Evolutionary conservation across 1,140 invertebrate species (phyloP), one percentile per base, ranked within the genome.

Genomic region (Plodia interpunctella): DNA sequence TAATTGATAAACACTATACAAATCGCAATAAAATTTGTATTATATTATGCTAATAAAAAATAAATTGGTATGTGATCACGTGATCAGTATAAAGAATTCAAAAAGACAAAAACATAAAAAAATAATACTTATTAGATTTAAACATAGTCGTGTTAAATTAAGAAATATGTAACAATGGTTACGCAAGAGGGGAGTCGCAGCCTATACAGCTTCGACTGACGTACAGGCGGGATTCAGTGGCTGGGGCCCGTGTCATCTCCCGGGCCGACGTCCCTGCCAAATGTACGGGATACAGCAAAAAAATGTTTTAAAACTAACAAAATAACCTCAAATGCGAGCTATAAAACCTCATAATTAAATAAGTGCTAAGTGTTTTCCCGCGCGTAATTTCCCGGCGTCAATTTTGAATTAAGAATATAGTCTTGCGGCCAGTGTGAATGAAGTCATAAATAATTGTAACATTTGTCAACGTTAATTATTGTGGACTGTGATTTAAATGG

Each of bases 171-270:
- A 75, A 82, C 73, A 82, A 80, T 83, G 80, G 85, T 88, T 88
- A 88, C 85, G 85, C 85, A 88, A 88, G 80, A 80, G 80, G 77
- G 76, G 75, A 74, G 74, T 66, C 57, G 72, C 76, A 78, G 60
- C 65, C 51, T 81, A 83, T 56, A 81, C 54, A 82, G 81, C 82
- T 87, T 78, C 82, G 73, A 82, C 57, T 68, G 66, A 21, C 65
- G 54, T 52, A 52, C 66, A 73, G 61, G 62, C 66, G 64, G 66
- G 77, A 82, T 68, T 76, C 83, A 82, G 83, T 78, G 82, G 77
- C 81, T 69, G 82, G 63, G 80, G 65, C 76, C 70, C 68, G 76
- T 21, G 68, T 63, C 56, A 74, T 74, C 69, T 72, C 80, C 80
- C 76, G 77, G 80, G 69, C 66, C 61, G 63, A 69, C 62, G 63